phyloP scores from a whole-genome alignment of 2,888 invertebrate genomes.

The Tenthredo distinguenda region DNA sequence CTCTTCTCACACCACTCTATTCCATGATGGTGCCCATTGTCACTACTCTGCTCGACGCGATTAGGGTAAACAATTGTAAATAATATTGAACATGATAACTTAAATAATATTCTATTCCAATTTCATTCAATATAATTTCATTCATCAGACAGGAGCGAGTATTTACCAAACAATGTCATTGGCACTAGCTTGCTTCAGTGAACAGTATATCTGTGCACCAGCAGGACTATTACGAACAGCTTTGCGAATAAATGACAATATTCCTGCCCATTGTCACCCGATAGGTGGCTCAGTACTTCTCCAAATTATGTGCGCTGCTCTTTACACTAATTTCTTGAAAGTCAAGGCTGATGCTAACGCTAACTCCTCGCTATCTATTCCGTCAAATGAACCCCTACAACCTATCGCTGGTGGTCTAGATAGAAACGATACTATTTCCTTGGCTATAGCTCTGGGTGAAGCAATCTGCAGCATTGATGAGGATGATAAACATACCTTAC shows the following conservation, averaged over 20 bases:
- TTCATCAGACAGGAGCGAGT: slow-evolving; percentile 84
- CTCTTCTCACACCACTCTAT: slow-evolving; percentile 84
- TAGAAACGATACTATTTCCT: slow-evolving; percentile 61
- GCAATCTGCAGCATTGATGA: slow-evolving; percentile 90
- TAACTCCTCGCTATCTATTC: background rate
- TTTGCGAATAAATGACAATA: slow-evolving; percentile 83
- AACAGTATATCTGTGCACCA: slow-evolving; percentile 86
- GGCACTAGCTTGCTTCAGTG: slow-evolving; percentile 85
- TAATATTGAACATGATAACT: background rate
- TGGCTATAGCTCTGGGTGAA: slow-evolving; percentile 87
- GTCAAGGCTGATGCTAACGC: slow-evolving; percentile 3
- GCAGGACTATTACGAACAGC: slow-evolving; percentile 80
- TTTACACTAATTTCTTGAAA: slow-evolving; percentile 83
- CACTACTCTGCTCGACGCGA: slow-evolving; percentile 85
- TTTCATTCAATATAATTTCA: background rate
- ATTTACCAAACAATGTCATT: slow-evolving; percentile 91
- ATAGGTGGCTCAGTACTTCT: slow-evolving; percentile 86
- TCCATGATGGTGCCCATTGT: slow-evolving; percentile 84
- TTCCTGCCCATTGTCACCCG: slow-evolving; percentile 86
- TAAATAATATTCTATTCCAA: background rate
- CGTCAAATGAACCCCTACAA: background rate
- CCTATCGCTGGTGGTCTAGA: slow-evolving; percentile 61
- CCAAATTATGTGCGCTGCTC: slow-evolving; percentile 85
- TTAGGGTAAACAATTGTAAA: slow-evolving; percentile 72
- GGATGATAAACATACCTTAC: slow-evolving; percentile 88